Percentiles rank a stretch among this genome's conserved stretches.
phyloP scores from a whole-genome alignment of 2,888 invertebrate genomes.

The Serrognathus titanus region DNA sequence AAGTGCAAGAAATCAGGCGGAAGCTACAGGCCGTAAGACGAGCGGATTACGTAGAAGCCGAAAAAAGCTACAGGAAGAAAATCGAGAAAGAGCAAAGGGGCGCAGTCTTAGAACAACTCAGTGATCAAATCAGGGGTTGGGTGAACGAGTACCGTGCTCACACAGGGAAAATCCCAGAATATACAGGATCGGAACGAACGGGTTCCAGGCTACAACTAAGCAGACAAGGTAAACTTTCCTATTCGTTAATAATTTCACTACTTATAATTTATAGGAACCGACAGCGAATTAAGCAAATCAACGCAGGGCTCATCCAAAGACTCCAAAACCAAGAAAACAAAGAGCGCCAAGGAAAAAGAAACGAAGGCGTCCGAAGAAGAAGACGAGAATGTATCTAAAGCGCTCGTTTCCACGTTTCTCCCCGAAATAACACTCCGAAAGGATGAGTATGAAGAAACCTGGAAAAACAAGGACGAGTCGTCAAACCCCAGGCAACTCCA shows the following conservation, averaged over 20 bases:
- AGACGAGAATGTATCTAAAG: slow-evolving; percentile 64
- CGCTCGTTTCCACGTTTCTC: slow-evolving; percentile 68
- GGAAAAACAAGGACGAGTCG: slow-evolving; percentile 77
- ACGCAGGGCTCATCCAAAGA: slow-evolving; percentile 74
- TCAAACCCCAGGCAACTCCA: slow-evolving; percentile 71
- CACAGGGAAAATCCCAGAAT: slow-evolving; percentile 85
- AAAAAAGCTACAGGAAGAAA: slow-evolving; percentile 59
- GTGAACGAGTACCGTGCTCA: slow-evolving; percentile 77
- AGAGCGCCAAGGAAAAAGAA: slow-evolving; percentile 62
- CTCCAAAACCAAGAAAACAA: slow-evolving; percentile 69
- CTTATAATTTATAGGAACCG: slow-evolving; percentile 59
- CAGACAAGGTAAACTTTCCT: slow-evolving; percentile 57
- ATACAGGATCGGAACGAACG: slow-evolving; percentile 87
- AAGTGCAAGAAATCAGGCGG: slow-evolving; percentile 56
- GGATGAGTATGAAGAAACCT: slow-evolving; percentile 77
- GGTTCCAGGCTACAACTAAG: slow-evolving; percentile 83
- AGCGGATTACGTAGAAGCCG: slow-evolving; percentile 66
- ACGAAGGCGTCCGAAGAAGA: slow-evolving; percentile 52
- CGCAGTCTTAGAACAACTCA: slow-evolving; percentile 79
- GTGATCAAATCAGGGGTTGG: slow-evolving; percentile 85
- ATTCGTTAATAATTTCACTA: background rate
- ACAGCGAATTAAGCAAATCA: slow-evolving; percentile 76
- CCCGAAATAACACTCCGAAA: slow-evolving; percentile 68
- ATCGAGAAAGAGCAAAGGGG: slow-evolving; percentile 69
- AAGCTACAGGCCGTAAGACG: slow-evolving; percentile 65